Conservation (phyloP, 1,140 invertebrate species). For the Drosophila seguyi region DNA sequence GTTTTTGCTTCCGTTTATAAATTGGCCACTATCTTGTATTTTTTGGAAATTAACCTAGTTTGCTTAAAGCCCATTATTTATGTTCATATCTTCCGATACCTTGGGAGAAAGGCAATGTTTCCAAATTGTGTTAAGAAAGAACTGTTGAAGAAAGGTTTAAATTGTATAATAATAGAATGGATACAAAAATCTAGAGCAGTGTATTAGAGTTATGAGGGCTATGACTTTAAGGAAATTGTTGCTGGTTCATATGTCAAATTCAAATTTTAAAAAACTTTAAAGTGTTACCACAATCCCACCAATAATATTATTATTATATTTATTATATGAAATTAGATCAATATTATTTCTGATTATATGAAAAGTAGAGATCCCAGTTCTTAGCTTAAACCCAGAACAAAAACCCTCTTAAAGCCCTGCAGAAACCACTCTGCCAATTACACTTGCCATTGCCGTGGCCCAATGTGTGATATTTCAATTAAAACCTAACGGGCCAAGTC, state of each 20-base stretch:
- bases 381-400: neutral
- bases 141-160: neutral
- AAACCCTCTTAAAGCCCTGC: conserved; percentile 6
- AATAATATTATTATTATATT: no score
- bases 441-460: conserved; percentile 43
- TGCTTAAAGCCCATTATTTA: neutral
- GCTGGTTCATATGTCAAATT: no score
- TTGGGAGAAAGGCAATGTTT: no score
- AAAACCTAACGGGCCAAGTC: conserved; percentile 75
- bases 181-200: neutral
- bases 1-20: conserved; percentile 64
- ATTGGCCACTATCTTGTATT: conserved; percentile 43
- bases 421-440: conserved; percentile 16
- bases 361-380: neutral
- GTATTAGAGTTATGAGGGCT: neutral
- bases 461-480: conserved; percentile 82
- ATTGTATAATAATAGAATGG: neutral
- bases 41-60: conserved; percentile 66
- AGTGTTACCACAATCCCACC: no score
- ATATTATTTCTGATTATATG: neutral
- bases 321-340: neutral
- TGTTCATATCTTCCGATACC: neutral
- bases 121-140: neutral
- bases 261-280: no score
- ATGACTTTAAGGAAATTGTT: no score